Conservation (phyloP, 1,140 invertebrate genomes). For the Drosophila guanche region DNA sequence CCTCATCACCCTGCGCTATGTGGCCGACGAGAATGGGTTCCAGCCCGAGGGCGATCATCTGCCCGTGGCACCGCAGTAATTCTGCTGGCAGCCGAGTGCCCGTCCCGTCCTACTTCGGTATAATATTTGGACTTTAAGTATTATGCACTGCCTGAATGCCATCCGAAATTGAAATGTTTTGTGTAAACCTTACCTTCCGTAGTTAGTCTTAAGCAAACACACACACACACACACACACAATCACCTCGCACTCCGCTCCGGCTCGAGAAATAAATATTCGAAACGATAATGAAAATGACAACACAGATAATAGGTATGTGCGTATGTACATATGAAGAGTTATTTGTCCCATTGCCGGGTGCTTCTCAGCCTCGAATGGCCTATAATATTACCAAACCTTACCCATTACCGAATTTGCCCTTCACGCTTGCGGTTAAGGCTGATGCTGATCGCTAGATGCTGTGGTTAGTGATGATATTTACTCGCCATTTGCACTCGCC, state of each 20-base stretch:
- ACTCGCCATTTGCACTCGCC: conserved; percentile 61
- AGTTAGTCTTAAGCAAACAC: conserved; percentile 52
- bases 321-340: conserved; percentile 19
- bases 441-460: conserved; percentile 18
- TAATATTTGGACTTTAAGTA: conserved; percentile 53
- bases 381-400: conserved; percentile 63
- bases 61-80: conserved; percentile 85
- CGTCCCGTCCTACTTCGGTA: background rate
- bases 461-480: conserved; percentile 46
- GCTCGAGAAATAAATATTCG: conserved; percentile 39
- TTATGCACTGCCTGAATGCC: conserved; percentile 59
- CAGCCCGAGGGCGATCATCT: conserved; percentile 85
- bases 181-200: conserved; percentile 31
- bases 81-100: background rate
- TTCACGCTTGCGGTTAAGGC: conserved; percentile 70
- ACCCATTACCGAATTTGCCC: conserved; percentile 54
- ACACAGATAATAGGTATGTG: conserved; percentile 7
- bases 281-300: conserved; percentile 50
- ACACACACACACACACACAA: conserved; percentile 11
- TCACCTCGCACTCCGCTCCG: conserved; percentile 6
- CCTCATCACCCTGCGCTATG: conserved; percentile 88
- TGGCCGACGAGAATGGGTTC: conserved; percentile 90
- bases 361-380: conserved; percentile 70
- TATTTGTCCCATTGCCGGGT: conserved; percentile 7
- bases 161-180: conserved; percentile 50